These are phyloP conservation scores for Cromileptes altivelis DNA, from an alignment of 2,113 vertebrate species.

Conservation along the genomic window DNA sequence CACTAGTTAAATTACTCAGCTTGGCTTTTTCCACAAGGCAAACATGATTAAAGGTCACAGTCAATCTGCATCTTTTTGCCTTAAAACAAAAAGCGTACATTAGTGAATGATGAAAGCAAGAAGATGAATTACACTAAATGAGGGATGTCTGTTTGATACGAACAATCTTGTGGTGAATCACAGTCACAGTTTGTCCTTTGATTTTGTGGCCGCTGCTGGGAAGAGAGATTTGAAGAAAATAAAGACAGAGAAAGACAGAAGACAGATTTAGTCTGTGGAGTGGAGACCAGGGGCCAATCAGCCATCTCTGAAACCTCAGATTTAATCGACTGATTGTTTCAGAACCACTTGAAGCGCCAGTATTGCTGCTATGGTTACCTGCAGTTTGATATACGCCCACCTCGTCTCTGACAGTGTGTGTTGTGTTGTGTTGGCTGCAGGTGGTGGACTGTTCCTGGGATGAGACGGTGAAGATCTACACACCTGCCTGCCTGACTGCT, in stretches of 20 bases:
- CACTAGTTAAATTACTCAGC: neutral
- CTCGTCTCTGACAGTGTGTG: neutral
- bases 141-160: neutral
- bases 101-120: slow-evolving; percentile 36
- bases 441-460: slow-evolving; percentile 98
- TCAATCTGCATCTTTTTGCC: neutral
- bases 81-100: neutral
- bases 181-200: neutral
- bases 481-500: slow-evolving; percentile 86
- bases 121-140: neutral
- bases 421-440: slow-evolving; percentile 80
- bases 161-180: no score
- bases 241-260: neutral
- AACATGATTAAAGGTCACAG: slow-evolving; percentile 7
- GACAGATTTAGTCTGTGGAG: neutral
- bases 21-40: neutral
- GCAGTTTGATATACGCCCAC: no score
- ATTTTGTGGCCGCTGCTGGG: neutral
- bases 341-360: neutral
- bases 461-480: slow-evolving; percentile 95
- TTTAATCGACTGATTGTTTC: neutral
- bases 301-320: neutral
- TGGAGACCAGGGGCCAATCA: neutral
- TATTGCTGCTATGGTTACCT: neutral
- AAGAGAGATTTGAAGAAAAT: neutral